Evolutionary conservation across 2,113 vertebrate species (phyloP).

Genomic region (Tetrax tetrax): DNA sequence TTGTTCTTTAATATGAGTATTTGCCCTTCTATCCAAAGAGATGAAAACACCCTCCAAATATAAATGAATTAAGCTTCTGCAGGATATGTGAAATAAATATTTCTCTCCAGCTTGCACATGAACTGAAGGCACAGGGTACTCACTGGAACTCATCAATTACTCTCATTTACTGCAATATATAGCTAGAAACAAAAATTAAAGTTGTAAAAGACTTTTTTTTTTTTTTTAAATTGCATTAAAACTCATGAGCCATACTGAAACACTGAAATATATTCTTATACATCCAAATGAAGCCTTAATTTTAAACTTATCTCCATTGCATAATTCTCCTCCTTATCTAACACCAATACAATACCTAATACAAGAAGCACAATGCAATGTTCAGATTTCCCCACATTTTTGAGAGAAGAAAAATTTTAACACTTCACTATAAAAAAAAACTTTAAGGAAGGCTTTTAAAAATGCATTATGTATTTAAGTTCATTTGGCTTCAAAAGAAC

Average conservation of each 20-base stretch:
- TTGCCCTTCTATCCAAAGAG: neutral
- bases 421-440: neutral
- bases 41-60: neutral
- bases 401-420: neutral
- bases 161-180: neutral
- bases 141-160: neutral
- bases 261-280: neutral
- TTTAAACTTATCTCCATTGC: neutral
- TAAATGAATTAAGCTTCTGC: neutral
- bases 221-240: neutral
- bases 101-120: neutral
- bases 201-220: neutral
- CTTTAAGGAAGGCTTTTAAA: neutral
- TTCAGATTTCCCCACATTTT: neutral
- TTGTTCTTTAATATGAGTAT: neutral
- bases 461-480: neutral
- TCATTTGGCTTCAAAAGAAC: neutral
- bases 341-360: neutral
- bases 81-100: neutral
- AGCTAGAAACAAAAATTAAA: neutral
- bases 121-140: neutral
- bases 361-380: neutral
- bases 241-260: neutral
- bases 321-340: neutral
- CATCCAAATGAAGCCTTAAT: neutral